phyloP scores from a whole-genome alignment of 1,140 invertebrate genomes.

The Bombyx mandarina region DNA sequence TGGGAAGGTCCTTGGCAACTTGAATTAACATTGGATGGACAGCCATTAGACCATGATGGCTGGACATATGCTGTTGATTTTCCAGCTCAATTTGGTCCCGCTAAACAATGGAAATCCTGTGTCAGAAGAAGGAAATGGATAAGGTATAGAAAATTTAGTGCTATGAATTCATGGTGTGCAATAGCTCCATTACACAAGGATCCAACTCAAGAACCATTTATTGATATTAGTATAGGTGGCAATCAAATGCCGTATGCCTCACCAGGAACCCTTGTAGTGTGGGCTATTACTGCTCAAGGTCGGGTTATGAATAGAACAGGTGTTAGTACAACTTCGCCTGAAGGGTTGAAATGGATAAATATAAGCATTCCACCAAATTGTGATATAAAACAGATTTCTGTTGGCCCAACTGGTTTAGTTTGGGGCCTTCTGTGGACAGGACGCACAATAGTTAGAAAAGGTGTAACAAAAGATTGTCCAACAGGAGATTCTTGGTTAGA shows the following conservation, averaged over 20 bases:
- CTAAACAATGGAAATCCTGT: constrained; percentile 92
- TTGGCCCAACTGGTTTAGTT: constrained; percentile 86
- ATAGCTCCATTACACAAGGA: constrained; percentile 90
- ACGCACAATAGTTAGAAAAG: constrained; percentile 82
- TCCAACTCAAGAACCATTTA: constrained; percentile 82
- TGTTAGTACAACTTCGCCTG: constrained; percentile 84
- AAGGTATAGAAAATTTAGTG: constrained; percentile 87
- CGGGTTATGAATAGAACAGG: constrained; percentile 88
- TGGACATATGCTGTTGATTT: constrained; percentile 97
- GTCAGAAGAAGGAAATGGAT: constrained; percentile 92
- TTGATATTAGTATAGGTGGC: constrained; percentile 88
- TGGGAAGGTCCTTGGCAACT: constrained; percentile 95
- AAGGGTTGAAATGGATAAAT: constrained; percentile 86
- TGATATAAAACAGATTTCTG: constrained; percentile 87
- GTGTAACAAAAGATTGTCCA: constrained; percentile 80
- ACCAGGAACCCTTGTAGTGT: constrained; percentile 83
- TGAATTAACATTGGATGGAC: constrained; percentile 88
- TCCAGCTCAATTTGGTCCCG: constrained; percentile 84
- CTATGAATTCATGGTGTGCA: constrained; percentile 92
- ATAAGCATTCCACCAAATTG: constrained; percentile 80
- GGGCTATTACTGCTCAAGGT: constrained; percentile 92
- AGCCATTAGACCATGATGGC: constrained; percentile 89
- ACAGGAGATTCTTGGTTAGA: constrained; percentile 86
- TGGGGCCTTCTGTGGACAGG: constrained; percentile 90
- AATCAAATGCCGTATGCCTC: constrained; percentile 83